Evolutionary conservation across 2,888 invertebrate genomes (phyloP).

Genomic region (Psylliodes chrysocephalus): DNA sequence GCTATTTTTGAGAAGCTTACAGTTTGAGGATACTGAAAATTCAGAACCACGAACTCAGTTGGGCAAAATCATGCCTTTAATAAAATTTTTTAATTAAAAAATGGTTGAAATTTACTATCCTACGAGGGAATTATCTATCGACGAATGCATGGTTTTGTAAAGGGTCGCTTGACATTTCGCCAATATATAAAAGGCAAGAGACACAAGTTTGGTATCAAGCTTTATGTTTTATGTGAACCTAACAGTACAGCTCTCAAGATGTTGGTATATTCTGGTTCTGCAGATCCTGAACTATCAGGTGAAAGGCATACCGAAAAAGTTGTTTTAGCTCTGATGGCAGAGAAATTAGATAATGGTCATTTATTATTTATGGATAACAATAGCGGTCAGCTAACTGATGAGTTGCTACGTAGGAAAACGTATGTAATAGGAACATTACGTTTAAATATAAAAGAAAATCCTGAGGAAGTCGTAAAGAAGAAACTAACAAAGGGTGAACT

Average conservation of each 20-base stretch:
- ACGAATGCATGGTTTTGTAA: conserved; percentile 50
- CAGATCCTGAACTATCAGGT: conserved; percentile 28
- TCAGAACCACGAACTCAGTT: conserved; percentile 48
- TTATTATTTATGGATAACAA: conserved; percentile 43
- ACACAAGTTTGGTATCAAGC: conserved; percentile 54
- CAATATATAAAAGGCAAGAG: conserved; percentile 54
- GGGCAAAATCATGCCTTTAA: conserved; percentile 53
- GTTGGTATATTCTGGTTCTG: conserved; percentile 34
- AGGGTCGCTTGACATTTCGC: no score
- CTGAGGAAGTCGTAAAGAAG: conserved; percentile 33
- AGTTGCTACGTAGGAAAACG: conserved; percentile 40
- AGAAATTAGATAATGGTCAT: conserved; percentile 36
- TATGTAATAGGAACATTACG: conserved; percentile 43
- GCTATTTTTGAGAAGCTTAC: conserved; percentile 55
- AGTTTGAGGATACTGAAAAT: conserved; percentile 47
- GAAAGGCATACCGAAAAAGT: conserved; percentile 35
- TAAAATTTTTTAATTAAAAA: conserved; percentile 57
- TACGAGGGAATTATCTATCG: conserved; percentile 37
- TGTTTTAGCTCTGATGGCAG: conserved; percentile 33
- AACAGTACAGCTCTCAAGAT: conserved; percentile 51
- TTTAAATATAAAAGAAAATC: conserved; percentile 38
- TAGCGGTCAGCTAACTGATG: conserved; percentile 36
- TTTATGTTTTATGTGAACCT: conserved; percentile 57
- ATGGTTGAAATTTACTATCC: conserved; percentile 49
- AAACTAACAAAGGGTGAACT: conserved; percentile 41